Evolutionary conservation across 2,113 vertebrate genomes (phyloP).

Genomic region (Brienomyrus brachyistius): DNA sequence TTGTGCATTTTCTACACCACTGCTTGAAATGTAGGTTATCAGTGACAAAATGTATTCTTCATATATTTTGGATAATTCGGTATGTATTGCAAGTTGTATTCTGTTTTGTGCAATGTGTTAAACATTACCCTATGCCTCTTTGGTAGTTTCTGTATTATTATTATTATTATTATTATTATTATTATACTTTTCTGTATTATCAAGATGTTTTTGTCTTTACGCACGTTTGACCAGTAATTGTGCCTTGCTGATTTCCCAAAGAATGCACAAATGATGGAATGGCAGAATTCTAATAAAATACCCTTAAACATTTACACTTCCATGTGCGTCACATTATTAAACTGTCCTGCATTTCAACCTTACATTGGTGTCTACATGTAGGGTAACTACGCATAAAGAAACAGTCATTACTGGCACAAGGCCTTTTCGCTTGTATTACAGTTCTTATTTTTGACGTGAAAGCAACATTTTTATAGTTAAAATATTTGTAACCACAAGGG

Average conservation of each 20-base stretch:
- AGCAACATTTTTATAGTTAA: not conserved
- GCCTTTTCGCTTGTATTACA: not conserved
- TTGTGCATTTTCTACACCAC: constrained; percentile 26
- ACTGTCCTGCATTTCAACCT: not conserved
- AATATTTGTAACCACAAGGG: constrained; percentile 26
- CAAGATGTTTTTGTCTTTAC: constrained; percentile 35
- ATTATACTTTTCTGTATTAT: constrained; percentile 41
- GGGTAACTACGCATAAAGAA: not conserved
- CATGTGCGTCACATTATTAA: not conserved
- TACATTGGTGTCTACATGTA: not conserved
- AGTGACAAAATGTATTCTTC: not conserved
- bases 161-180: constrained; percentile 35
- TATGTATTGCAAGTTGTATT: constrained; percentile 4
- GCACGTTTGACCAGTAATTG: not conserved
- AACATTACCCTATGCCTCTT: constrained; percentile 31
- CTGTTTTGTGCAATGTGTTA: constrained; percentile 31
- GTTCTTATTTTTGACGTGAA: not conserved
- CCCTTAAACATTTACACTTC: not conserved
- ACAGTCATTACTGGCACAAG: not conserved
- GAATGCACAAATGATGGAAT: not conserved
- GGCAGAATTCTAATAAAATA: constrained; percentile 9
- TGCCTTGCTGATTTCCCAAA: constrained; percentile 1
- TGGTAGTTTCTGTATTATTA: constrained; percentile 40
- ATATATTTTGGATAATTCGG: not conserved
- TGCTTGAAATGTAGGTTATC: constrained; percentile 22